Conservation (phyloP, 2,797 vertebrate genomes). For the Poeciliopsis infans region DNA sequence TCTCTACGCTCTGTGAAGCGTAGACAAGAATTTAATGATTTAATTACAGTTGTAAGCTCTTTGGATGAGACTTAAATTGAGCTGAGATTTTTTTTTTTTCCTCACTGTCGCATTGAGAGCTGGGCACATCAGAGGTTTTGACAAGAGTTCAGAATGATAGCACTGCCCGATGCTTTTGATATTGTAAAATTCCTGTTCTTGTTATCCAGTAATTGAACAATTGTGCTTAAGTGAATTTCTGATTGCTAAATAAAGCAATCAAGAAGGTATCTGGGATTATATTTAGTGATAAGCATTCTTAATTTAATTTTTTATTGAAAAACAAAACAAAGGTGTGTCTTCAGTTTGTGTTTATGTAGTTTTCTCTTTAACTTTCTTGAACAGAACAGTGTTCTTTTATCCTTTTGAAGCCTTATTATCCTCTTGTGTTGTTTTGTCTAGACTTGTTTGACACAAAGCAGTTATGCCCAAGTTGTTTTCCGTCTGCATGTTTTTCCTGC, state of each 20-base stretch:
- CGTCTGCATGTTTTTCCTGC: conserved; percentile 55
- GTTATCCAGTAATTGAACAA: conserved; percentile 80
- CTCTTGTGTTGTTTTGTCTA: conserved; percentile 62
- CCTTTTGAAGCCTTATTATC: conserved; percentile 54
- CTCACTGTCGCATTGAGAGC: conserved; percentile 92
- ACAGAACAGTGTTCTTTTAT: conserved; percentile 27
- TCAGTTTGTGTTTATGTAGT: conserved; percentile 26
- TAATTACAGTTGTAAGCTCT: conserved; percentile 99
- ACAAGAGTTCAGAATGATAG: conserved; percentile 91
- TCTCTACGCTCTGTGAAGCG: conserved; percentile 97
- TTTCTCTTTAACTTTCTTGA: conserved; percentile 61
- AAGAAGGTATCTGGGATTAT: conserved; percentile 71
- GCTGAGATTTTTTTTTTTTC: conserved; percentile 93
- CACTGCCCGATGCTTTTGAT: conserved; percentile 87
- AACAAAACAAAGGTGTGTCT: conserved; percentile 26
- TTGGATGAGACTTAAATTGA: conserved; percentile 99
- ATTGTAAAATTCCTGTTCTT: conserved; percentile 84
- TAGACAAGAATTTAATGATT: conserved; percentile 99
- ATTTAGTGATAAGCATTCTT: conserved; percentile 71
- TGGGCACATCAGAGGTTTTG: conserved; percentile 94
- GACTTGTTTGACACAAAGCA: conserved; percentile 57
- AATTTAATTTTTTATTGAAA: conserved; percentile 42
- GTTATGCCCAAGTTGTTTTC: conserved; percentile 66
- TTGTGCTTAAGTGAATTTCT: conserved; percentile 86
- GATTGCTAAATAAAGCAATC: conserved; percentile 78